phyloP scores from a whole-genome alignment of 2,113 vertebrate genomes.

The Probosciger aterrimus region DNA sequence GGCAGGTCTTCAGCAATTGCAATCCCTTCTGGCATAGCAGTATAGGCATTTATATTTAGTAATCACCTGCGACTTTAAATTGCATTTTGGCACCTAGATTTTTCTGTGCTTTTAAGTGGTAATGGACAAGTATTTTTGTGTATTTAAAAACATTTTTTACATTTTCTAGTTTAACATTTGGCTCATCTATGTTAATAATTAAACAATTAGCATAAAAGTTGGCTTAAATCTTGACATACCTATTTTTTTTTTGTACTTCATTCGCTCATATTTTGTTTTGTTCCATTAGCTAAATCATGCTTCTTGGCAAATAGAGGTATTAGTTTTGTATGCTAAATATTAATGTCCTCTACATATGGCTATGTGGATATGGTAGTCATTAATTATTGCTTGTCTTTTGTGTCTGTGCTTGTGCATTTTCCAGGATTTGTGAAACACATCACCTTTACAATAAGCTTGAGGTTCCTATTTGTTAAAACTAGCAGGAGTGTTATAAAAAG shows the following conservation, averaged over 20 bases:
- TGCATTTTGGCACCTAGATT: not conserved
- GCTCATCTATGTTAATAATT: not conserved
- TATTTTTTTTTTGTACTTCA: not conserved
- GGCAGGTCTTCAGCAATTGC: constrained; percentile 13
- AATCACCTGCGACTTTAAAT: not conserved
- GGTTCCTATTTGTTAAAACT: not conserved
- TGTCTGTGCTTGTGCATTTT: not conserved
- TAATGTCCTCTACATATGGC: not conserved
- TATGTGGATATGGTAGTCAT: not conserved
- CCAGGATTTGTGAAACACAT: not conserved
- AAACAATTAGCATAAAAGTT: constrained; percentile 10
- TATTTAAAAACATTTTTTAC: not conserved
- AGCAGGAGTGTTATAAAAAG: not conserved
- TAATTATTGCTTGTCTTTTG: not conserved
- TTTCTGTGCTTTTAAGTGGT: not conserved
- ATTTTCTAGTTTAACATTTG: not conserved
- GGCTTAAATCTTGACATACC: not conserved
- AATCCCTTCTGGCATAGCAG: not conserved
- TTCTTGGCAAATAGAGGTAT: not conserved
- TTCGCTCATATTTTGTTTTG: not conserved
- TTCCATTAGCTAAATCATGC: not conserved
- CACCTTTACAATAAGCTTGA: not conserved
- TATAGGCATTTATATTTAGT: not conserved
- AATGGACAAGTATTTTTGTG: not conserved
- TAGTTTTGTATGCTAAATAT: not conserved